These are phyloP conservation scores for Cygnus atratus DNA, from an alignment of 2,113 vertebrate species.

Conservation along the genomic window DNA sequence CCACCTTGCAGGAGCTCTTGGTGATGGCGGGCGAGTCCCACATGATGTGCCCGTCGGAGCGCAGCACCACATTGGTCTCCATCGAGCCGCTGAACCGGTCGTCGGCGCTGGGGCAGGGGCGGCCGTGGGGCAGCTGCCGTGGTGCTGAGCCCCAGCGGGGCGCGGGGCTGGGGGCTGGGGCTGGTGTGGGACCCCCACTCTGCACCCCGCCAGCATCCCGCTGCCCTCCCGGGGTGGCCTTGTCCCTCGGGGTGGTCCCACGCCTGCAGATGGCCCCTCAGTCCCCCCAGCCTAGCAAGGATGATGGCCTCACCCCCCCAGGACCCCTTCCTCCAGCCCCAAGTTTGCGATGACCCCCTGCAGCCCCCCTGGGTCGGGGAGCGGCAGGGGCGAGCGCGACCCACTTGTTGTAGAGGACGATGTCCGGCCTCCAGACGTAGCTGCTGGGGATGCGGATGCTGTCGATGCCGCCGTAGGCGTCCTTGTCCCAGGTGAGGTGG, in stretches of 20 bases:
- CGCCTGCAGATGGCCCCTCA: no score
- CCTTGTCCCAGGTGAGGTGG: conserved; percentile 85
- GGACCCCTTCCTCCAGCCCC: neutral
- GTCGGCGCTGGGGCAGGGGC: conserved; percentile 76
- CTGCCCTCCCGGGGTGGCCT: no score
- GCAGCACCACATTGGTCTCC: conserved; percentile 91
- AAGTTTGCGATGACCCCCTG: accelerated
- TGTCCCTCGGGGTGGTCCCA: no score
- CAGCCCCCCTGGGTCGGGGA: neutral
- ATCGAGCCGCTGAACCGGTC: conserved; percentile 81
- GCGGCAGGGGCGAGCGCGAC: accelerated
- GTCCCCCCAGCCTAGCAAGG: accelerated
- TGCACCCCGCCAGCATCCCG: no score
- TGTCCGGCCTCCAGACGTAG: conserved; percentile 91
- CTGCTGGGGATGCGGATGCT: conserved; percentile 91
- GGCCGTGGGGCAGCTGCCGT: accelerated
- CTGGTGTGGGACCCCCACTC: no score
- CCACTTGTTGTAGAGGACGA: conserved; percentile 94
- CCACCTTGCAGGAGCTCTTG: conserved; percentile 91
- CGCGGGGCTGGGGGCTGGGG: neutral
- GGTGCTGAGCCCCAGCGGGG: neutral
- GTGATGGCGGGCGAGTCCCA: conserved; percentile 93
- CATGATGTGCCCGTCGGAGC: conserved; percentile 81
- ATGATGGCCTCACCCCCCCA: accelerated
- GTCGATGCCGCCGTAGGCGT: conserved; percentile 87